Evolutionary conservation across 2,797 vertebrate species (phyloP), one percentile per base, ranked within the genome.

Genomic region (Amazona ochrocephala): DNA sequence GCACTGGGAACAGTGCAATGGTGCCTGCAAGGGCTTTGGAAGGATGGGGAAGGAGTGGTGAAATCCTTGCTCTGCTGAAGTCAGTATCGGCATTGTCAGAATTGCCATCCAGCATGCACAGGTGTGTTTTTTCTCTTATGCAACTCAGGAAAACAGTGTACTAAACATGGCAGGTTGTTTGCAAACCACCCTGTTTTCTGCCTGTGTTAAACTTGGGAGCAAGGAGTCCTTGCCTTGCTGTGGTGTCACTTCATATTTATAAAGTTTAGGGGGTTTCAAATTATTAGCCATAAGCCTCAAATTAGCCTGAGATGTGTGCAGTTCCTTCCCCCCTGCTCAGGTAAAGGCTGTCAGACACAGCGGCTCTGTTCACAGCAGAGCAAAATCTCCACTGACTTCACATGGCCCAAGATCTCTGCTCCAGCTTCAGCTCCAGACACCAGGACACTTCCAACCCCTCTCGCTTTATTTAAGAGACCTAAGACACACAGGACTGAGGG

Each of bases 401-500:
- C 18, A 21, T n/a, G 34, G 42, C 50, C 54, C 77, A 47, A 62
- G 30, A 62, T 60, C 77, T 78, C 76, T 53, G 61, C 68, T 79
- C n/a, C 87, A 71, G 67, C 89, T 93, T 86, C 79, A 90, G 84
- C 68, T 91, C 71, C 67, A 56, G 65, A 76, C 8, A 48, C 58
- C 11, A 13, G 72, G 74, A 67, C 30, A 41, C 56, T 74, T 84
- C 82, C 84, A 80, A 30, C 51, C 62, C 29, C 62, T 95, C 79
- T 72, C 83, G 44, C 70, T 83, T 87, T 72, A 34, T 58, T 67
- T 75, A 75, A 94, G 73, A 81, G 70, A 71, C 78, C 77, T 80
- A 91, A 73, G 62, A 95, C 93, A 92, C 70, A 71, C 19, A 77
- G 80, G 91, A 93, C 87, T 75, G 82, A 90, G 79, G 45, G 78